Evolutionary conservation across 1,140 invertebrate species (phyloP).

Genomic region (Meloidogyne chitwoodi): DNA sequence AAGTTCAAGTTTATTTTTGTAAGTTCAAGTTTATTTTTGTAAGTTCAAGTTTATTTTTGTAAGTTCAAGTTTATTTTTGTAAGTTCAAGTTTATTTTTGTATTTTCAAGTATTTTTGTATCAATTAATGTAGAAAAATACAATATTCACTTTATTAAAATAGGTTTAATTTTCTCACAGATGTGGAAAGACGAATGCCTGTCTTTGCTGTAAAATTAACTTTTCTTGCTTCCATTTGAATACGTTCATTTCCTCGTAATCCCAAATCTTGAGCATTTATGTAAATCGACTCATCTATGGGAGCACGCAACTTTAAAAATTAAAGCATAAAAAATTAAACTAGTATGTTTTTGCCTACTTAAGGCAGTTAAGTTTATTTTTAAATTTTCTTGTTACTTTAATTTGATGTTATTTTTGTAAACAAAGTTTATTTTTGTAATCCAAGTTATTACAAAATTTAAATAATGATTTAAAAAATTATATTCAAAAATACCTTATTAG

Average conservation of each 20-base stretch:
- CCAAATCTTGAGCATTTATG: slow-evolving; percentile 42
- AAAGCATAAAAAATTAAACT: no score
- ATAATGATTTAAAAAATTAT: no score
- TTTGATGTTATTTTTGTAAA: no score
- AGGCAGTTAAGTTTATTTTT: no score
- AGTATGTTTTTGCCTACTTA: no score
- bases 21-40: neutral
- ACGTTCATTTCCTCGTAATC: slow-evolving; percentile 46
- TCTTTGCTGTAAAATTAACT: slow-evolving; percentile 45
- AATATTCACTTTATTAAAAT: neutral
- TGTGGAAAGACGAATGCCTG: slow-evolving; percentile 37
- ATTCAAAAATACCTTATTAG: slow-evolving; percentile 20
- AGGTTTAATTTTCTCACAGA: slow-evolving; percentile 24
- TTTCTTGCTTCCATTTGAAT: slow-evolving; percentile 36
- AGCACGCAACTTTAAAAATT: slow-evolving; percentile 29
- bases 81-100: no score
- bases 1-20: neutral
- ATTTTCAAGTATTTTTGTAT: no score
- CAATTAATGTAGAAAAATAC: no score
- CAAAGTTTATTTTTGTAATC: no score
- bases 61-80: no score
- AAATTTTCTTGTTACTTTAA: no score
- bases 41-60: neutral
- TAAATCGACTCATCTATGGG: slow-evolving; percentile 25
- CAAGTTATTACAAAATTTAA: no score